Base-by-base conservation (phyloP, 2,113 vertebrate species). In the Henicopernis longicauda region DNA sequence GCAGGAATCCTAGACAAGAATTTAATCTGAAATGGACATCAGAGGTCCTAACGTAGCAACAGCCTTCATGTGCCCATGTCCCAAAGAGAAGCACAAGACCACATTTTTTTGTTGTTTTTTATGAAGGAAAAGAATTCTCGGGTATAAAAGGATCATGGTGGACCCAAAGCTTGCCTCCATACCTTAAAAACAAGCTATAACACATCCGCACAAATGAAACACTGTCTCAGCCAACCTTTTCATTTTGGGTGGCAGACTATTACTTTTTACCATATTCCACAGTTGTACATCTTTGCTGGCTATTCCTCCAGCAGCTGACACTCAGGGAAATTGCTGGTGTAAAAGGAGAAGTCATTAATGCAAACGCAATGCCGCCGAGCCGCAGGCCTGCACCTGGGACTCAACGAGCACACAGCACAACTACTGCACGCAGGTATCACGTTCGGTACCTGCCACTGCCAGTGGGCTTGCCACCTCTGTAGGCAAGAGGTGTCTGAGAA, bases 361-460 rank as follows among this genome's bases (percentile, higher is more conserved):
- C n/a, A 91, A 81, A 79, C 0, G 4, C 32, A 57, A 69, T 3
- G 15, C 21, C 49, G 22, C 40, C 2, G 32, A 31, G 72, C 23
- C 42, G 16, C 36, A n/a, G 59, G 23, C 22, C 23, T 40, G 32
- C 22, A 23, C 16, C 36, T 3, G 18, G 72, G 45, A 55, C 58
- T 31, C 22, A 7, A 4, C 0, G 4, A n/a, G 40, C 23, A 23
- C 42, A n/a, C 21, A 27, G 31, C 36, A 17, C 34, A 42, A 10
- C 25, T 15, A 38, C 5, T 19, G 40, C 50, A 26, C 0, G 0
- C 31, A 22, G 59, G 12, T 4, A 10, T 13, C 19, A 4, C 1
- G 1, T 32, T 38, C 0, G 0, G 36, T 27, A 61, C 78, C 73
- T 63, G 61, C 72, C 42, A 13, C 54, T 52, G 42, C 54, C 26